Base-by-base conservation (phyloP, 2,113 vertebrate genomes). In the Isurus oxyrinchus region DNA sequence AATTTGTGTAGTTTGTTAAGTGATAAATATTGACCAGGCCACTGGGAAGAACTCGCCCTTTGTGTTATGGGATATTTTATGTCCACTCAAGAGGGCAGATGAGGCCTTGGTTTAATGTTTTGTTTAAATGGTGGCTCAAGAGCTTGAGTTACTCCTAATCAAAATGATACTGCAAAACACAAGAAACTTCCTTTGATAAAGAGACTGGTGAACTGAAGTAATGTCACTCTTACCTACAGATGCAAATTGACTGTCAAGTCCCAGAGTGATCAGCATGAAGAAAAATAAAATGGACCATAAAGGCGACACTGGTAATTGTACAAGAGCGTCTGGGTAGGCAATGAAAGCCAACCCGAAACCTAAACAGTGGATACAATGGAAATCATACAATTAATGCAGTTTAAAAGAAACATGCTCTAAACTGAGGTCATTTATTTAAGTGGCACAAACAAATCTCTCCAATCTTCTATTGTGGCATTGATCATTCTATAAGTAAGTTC, bases 161-260 rank as follows among this genome's bases (percentile, higher is more conserved):
- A 14, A 23, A 31, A 13, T 57, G 8, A 57, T 90, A 31, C 1
- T 31, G 6, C 79, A 81, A 81, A 81, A 81, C n/a, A 40, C 13
- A 40, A 40, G 11, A 69, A 27, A 69, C 25, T 13, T 31, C 87
- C 11, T 55, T 90, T 57, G 3, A 61, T 61, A n/a, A 93, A 59
- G 31, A 16, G 57, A 40, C 7, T 59, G 13, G 14, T 93, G 57
- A 61, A 93, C n/a, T 93, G 11, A 61, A 91, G 23, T 35, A 35
- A 91, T n/a, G 76, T 95, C 79, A 4, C 96, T 97, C 98, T 98
- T 96, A 99, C 99, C 99, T 97, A 99, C 97, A 72, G 97, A 97
- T 96, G 99, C 98, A 98, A 99, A 99, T 97, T 99, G 99, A 40
- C 99, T 99, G 97, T 76, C 72, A 7, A 76, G 72, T 76, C 72